A percentile compares a stretch with the other conserved stretches of the same genome.
Conservation (phyloP, 2,113 vertebrate species). For the Grammomys surdaster region DNA sequence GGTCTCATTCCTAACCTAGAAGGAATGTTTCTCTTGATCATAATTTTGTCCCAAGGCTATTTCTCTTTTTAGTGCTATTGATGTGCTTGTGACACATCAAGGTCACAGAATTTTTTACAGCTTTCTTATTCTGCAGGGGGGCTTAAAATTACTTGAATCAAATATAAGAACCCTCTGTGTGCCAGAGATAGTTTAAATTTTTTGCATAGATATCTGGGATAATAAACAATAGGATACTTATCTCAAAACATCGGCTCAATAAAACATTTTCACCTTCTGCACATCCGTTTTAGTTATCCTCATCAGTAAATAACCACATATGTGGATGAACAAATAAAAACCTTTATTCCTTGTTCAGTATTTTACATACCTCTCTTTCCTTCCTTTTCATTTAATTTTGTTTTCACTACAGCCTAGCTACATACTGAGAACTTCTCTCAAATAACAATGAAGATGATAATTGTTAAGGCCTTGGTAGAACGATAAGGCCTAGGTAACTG, state of each 20-base stretch:
- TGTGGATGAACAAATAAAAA: background rate
- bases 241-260: background rate
- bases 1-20: too few species aligned
- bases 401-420: background rate
- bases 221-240: conserved; percentile 13
- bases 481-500: too few species aligned
- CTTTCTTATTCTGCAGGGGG: too few species aligned
- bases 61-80: too few species aligned
- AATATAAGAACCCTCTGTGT: background rate
- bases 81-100: too few species aligned
- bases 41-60: too few species aligned
- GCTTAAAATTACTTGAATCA: too few species aligned
- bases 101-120: too few species aligned
- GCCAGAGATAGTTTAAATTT: conserved; percentile 10
- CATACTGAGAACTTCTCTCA: background rate
- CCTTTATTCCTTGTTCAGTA: background rate
- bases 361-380: background rate
- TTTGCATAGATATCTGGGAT: conserved; percentile 4
- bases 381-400: background rate
- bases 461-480: too few species aligned
- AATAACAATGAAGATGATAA: background rate
- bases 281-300: background rate
- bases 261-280: background rate
- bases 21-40: too few species aligned
- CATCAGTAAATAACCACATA: background rate